Percentiles rank a stretch among this genome's conserved stretches.
Evolutionary conservation across 2,888 invertebrate species (phyloP).

Genomic region (Perdita meconis): DNA sequence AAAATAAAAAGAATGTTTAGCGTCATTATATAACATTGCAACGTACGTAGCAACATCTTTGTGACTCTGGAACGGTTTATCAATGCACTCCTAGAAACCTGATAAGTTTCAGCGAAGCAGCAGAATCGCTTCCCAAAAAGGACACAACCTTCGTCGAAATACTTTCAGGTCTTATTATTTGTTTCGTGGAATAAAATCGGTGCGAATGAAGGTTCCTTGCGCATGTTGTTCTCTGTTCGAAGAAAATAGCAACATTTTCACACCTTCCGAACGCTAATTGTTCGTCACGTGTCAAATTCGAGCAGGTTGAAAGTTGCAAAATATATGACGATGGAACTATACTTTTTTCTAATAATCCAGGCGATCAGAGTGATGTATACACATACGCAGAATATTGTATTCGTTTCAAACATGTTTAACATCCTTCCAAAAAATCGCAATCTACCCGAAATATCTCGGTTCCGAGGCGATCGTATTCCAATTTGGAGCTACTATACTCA

Average conservation of each 20-base stretch:
- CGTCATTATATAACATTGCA: no score
- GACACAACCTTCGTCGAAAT: not conserved
- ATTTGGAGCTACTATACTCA: conserved; percentile 48
- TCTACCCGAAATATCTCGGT: conserved; percentile 43
- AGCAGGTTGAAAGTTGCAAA: not conserved
- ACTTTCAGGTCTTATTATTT: conserved; percentile 4
- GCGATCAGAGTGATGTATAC: conserved; percentile 52
- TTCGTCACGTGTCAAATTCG: not conserved
- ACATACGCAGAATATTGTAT: conserved; percentile 65
- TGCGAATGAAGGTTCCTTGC: conserved; percentile 35
- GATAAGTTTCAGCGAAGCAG: not conserved
- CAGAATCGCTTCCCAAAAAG: not conserved
- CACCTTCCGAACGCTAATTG: not conserved
- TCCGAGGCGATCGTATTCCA: conserved; percentile 68
- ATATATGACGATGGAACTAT: conserved; percentile 5
- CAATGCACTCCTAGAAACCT: not conserved
- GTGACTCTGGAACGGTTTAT: no score
- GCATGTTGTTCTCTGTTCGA: conserved; percentile 3
- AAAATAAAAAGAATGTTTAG: no score
- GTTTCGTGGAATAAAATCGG: conserved; percentile 24
- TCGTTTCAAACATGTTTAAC: conserved; percentile 47
- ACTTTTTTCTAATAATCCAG: conserved; percentile 31
- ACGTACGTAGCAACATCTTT: no score
- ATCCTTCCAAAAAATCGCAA: no score
- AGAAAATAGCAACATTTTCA: not conserved